These are phyloP conservation scores for Pogonomyrmex barbatus DNA, from an alignment of 1,140 invertebrate genomes.

Conservation along the genomic window DNA sequence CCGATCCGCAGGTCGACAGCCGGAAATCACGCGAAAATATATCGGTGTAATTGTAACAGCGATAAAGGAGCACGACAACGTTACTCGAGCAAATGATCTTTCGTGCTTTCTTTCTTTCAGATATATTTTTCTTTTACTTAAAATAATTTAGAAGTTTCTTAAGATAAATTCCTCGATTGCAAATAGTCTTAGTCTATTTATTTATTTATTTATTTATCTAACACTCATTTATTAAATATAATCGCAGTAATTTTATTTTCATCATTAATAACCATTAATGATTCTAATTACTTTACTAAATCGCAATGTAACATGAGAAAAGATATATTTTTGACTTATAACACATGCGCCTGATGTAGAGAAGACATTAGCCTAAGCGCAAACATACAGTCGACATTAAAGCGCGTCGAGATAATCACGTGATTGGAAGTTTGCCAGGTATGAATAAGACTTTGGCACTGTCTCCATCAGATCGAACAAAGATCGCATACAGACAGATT, in stretches of 20 bases:
- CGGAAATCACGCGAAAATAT: conserved; percentile 44
- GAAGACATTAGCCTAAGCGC: conserved; percentile 23
- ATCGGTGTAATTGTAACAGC: background rate
- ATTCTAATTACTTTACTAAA: background rate
- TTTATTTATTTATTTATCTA: background rate
- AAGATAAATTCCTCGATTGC: background rate
- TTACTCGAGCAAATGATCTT: background rate
- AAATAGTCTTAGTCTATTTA: conserved; percentile 9
- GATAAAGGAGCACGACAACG: background rate
- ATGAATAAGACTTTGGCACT: conserved; percentile 47
- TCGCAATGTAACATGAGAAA: background rate
- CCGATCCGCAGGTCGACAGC: conserved; percentile 24
- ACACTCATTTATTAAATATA: conserved; percentile 1
- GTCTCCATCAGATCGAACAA: conserved; percentile 19
- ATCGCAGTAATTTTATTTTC: background rate
- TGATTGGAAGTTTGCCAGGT: conserved; percentile 53
- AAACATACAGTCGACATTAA: conserved; percentile 49
- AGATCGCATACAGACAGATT: conserved; percentile 29
- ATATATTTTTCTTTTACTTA: background rate
- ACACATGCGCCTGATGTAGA: background rate
- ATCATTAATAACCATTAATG: conserved; percentile 23
- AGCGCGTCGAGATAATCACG: conserved; percentile 35
- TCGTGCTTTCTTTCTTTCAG: background rate
- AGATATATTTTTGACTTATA: conserved; percentile 39
- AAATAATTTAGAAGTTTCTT: conserved; percentile 4